Evolutionary conservation across 2,888 invertebrate genomes (phyloP).

Genomic region (Quadriops clusia): DNA sequence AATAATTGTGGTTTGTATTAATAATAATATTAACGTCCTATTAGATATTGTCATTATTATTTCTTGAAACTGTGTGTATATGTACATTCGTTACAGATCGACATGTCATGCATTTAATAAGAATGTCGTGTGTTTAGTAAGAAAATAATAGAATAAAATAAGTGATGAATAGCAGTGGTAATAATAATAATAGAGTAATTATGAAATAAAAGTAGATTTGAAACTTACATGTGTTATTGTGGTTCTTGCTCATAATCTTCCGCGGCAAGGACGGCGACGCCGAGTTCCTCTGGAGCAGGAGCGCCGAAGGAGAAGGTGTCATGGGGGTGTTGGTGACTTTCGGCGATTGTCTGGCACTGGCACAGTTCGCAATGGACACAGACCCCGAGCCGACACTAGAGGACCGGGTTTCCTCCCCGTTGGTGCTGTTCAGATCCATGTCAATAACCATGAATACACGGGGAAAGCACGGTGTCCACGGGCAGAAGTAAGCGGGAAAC

Average conservation of each 20-base stretch:
- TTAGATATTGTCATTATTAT: no score
- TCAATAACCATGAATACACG: conserved; percentile 23
- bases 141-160: no score
- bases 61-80: conserved; percentile 13
- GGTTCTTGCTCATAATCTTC: conserved; percentile 52
- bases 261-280: conserved; percentile 42
- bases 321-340: conserved; percentile 19
- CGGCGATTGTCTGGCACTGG: conserved; percentile 22
- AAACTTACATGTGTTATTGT: conserved; percentile 54
- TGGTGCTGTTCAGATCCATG: conserved; percentile 24
- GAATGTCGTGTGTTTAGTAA: no score
- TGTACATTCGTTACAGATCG: conserved; percentile 18
- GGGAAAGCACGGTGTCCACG: conserved; percentile 7
- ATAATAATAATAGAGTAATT: not conserved
- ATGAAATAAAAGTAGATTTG: conserved; percentile 10
- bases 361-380: conserved; percentile 21
- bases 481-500: conserved; percentile 1
- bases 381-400: conserved; percentile 20
- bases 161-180: no score
- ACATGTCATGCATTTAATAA: no score
- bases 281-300: conserved; percentile 39
- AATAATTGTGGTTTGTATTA: no score
- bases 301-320: conserved; percentile 23
- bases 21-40: no score
- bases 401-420: conserved; percentile 20